These are phyloP conservation scores for Rhagologus leucostigma DNA, from an alignment of 2,113 vertebrate species.

Conservation along the genomic window DNA sequence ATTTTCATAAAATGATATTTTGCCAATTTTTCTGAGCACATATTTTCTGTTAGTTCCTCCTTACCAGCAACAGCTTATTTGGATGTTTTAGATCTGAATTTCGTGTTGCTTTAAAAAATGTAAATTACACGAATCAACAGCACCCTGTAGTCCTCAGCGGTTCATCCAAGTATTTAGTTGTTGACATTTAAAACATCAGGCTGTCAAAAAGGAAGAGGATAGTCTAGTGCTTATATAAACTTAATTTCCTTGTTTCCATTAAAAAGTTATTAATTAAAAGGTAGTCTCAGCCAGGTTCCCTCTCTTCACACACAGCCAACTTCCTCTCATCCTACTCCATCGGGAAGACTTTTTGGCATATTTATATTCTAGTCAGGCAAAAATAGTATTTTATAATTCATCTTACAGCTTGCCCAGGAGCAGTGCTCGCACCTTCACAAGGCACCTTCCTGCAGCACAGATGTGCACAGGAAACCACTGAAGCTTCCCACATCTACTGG, in stretches of 20 bases:
- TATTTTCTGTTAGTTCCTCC: not conserved
- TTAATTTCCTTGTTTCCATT: constrained; percentile 17
- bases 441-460: not conserved
- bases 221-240: not conserved
- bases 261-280: constrained; percentile 25
- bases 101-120: not conserved
- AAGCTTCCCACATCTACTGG: not conserved
- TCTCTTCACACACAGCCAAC: not conserved
- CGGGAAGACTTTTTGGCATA: not conserved
- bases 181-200: constrained; percentile 19
- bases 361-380: constrained; percentile 13
- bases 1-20: not conserved
- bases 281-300: not conserved
- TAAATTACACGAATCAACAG: not conserved
- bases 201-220: not conserved
- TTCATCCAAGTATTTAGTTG: not conserved
- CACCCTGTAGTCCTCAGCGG: not conserved
- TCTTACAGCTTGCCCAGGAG: not conserved
- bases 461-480: not conserved
- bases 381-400: not conserved
- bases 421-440: not conserved
- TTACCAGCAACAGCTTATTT: not conserved
- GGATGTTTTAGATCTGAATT: not conserved
- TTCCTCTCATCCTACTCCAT: not conserved
- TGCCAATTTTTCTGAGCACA: accelerated